Base-by-base conservation (phyloP, 2,888 invertebrate genomes). In the Onthophagus sagittarius region DNA sequence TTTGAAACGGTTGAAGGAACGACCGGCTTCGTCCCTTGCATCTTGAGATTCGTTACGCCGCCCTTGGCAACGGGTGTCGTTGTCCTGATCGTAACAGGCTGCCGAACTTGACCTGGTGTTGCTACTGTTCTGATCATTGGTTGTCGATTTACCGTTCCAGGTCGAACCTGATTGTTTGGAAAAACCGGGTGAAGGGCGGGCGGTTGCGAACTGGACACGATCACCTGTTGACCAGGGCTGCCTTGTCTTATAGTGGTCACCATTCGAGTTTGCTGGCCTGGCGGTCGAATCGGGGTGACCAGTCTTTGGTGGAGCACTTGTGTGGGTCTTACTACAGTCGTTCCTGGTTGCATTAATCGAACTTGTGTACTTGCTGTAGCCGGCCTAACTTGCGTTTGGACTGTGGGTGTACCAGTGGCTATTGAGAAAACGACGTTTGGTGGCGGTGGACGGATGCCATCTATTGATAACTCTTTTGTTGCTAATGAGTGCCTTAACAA, bases 391-490 rank as follows among this genome's bases (percentile, higher is more conserved):
- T 82, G 82, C 7, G 84, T 83, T 75, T 84, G 85, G 6, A 85
- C 82, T 6, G 84, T 84, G 64, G 86, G 83, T n/a, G 86, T 82
- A 11, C 76, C 77, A 65, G 82, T 85, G 74, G 88, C 86, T 79
- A 88, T 86, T 63, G 90, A 88, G 81, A 90, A 89, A 63, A 92
- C 90, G 70, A 92, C 89, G 76, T 90, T 90, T 76, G 92, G 88
- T 15, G 95, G 92, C 13, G 98, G 98, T 7, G 98, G 94, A 83
- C 93, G 92, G 81, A 99, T 97, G 11, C 98, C 98, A 79, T 98
- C 98, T 81, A 99, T 98, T 33, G 93, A 90, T 83, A 98, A 88
- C 86, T 97, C 97, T 86, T 95, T 94, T 63, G 92, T 93, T 75
- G 94, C 94, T 79, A 98, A 88, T 14, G 97, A 96, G 85, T 96